phyloP scores from a whole-genome alignment of 2,888 invertebrate species.

The Cerastis leucographa region DNA sequence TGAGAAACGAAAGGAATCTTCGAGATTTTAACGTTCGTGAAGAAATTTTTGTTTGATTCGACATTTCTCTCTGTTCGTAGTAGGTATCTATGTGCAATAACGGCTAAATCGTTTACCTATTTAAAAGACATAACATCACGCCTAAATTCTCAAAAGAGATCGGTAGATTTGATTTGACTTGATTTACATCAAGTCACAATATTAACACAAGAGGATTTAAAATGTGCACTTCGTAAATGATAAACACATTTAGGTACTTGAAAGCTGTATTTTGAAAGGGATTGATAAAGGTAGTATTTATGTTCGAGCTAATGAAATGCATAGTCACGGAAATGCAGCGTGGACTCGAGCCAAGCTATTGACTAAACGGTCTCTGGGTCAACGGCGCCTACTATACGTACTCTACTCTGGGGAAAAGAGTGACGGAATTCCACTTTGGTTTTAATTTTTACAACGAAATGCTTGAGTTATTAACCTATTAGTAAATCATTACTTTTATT shows the following conservation, averaged over 20 bases:
- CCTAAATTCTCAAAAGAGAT: too few relatives aligned
- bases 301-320: conserved; percentile 14
- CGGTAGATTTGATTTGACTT: too few relatives aligned
- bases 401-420: neutral
- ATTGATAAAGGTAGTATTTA: conserved; percentile 5
- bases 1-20: conserved; percentile 28
- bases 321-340: conserved; percentile 14
- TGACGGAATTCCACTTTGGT: neutral
- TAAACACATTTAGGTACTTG: neutral
- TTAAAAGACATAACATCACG: neutral
- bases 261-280: neutral
- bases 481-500: neutral
- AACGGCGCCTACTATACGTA: neutral
- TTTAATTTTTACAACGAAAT: neutral
- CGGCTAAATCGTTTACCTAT: neutral
- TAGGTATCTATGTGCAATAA: neutral
- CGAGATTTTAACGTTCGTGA: conserved; percentile 13
- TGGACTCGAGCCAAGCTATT: conserved; percentile 37
- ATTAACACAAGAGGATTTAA: neutral
- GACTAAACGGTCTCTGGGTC: conserved; percentile 6
- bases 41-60: conserved; percentile 1
- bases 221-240: neutral
- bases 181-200: neutral
- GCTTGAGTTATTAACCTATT: neutral
- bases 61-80: neutral